Percentiles rank a stretch among this genome's conserved stretches.
Conservation (phyloP, 2,888 invertebrate genomes). For the Hirtodrosophila trivittata region DNA sequence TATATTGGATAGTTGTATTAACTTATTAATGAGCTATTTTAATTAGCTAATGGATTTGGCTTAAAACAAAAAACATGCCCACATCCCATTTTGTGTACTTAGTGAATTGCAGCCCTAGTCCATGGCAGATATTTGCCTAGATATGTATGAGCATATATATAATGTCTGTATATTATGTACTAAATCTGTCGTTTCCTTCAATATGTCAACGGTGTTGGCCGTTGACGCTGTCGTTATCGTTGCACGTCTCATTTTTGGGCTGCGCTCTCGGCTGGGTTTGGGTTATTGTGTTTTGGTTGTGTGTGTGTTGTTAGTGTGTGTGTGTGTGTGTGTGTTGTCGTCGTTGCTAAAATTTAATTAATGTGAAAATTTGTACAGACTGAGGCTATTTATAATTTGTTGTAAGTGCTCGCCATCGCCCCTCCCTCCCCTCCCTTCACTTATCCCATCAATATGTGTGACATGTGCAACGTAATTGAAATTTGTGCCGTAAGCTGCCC, state of each 20-base stretch:
- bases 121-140: constrained; percentile 28
- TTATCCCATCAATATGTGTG: constrained; percentile 28
- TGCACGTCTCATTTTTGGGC: constrained; percentile 33
- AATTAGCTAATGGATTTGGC: no score
- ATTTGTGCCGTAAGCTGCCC: constrained; percentile 46
- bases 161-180: constrained; percentile 72
- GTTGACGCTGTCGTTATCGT: constrained; percentile 40
- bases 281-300: constrained; percentile 32
- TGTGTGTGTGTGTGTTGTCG: constrained; percentile 46
- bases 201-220: constrained; percentile 78
- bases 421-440: neutral
- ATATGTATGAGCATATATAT: constrained; percentile 40
- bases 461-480: constrained; percentile 57
- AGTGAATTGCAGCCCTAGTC: constrained; percentile 36
- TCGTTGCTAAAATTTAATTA: constrained; percentile 79
- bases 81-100: neutral
- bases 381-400: constrained; percentile 78
- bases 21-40: no score
- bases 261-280: constrained; percentile 24
- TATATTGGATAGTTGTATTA: no score
- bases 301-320: neutral
- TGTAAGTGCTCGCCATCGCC: constrained; percentile 70
- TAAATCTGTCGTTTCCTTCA: constrained; percentile 81
- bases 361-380: constrained; percentile 81
- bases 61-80: no score